Conservation (phyloP, 2,113 vertebrate species). For the Oxyruncus cristatus region DNA sequence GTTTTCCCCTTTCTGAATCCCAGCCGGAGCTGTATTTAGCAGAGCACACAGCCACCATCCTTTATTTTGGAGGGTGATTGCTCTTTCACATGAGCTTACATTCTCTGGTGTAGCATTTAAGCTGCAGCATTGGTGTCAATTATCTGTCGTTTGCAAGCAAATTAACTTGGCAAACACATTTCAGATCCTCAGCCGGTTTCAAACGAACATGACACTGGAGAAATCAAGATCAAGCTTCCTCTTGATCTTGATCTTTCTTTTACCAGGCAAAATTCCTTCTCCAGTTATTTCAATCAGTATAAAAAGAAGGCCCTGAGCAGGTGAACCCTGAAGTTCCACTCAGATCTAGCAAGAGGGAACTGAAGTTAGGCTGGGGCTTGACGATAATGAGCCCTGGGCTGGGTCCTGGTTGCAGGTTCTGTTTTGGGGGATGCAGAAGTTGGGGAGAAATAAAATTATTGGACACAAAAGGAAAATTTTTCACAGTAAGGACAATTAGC, state of each 20-base stretch:
- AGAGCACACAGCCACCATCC: not conserved
- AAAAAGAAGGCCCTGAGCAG: not conserved
- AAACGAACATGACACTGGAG: not conserved
- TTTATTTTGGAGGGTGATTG: not conserved
- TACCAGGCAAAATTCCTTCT: not conserved
- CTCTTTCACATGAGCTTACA: not conserved
- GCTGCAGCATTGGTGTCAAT: not conserved
- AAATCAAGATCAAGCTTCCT: not conserved
- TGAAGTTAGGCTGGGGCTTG: not conserved
- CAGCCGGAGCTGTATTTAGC: not conserved
- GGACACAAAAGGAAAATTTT: not conserved
- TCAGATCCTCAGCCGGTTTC: not conserved
- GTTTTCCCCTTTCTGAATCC: not conserved
- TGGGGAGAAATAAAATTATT: not conserved
- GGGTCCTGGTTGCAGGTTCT: not conserved
- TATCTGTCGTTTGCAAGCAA: constrained; percentile 31
- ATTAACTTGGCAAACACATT: not conserved
- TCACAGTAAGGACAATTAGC: not conserved
- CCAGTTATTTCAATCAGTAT: not conserved
- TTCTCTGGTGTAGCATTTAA: not conserved
- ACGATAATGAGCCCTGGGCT: not conserved
- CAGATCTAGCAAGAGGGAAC: not conserved
- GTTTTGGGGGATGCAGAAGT: not conserved
- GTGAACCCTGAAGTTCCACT: not conserved
- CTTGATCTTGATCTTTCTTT: not conserved